Percentiles rank a stretch among this genome's conserved stretches.
phyloP scores from a whole-genome alignment of 2,797 vertebrate species.

The Merluccius polli region DNA sequence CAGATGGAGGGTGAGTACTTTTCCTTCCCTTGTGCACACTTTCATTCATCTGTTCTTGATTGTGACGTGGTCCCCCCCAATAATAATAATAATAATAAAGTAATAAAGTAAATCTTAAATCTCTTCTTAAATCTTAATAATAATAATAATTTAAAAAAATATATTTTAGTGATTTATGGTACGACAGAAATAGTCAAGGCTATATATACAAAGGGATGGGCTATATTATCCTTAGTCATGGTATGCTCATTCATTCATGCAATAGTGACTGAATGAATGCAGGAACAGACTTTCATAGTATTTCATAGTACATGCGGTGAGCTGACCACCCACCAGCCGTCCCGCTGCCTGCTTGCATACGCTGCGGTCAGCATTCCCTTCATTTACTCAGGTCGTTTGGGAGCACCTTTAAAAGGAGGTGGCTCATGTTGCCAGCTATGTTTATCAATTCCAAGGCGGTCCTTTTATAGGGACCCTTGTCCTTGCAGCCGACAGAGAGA shows the following conservation, averaged over 20 bases:
- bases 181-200: neutral
- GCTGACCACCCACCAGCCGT: neutral
- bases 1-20: slow-evolving; percentile 71
- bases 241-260: neutral
- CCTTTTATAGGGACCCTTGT: slow-evolving; percentile 60
- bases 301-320: neutral
- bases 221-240: neutral
- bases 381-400: slow-evolving; percentile 49
- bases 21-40: neutral
- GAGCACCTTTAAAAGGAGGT: slow-evolving; percentile 74
- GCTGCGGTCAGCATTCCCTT: slow-evolving; percentile 71
- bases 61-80: too few species aligned
- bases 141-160: neutral
- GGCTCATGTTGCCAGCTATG: slow-evolving; percentile 75
- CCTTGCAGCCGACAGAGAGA: slow-evolving; percentile 15
- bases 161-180: neutral
- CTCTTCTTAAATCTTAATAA: too few species aligned
- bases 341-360: slow-evolving; percentile 51
- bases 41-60: neutral
- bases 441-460: slow-evolving; percentile 75
- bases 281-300: neutral
- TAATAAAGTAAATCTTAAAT: neutral
- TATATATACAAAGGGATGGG: neutral
- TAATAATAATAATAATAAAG: neutral
- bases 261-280: neutral